These are phyloP conservation scores for Siphamia tubifer DNA, from an alignment of 2,113 vertebrate genomes.

Conservation along the genomic window DNA sequence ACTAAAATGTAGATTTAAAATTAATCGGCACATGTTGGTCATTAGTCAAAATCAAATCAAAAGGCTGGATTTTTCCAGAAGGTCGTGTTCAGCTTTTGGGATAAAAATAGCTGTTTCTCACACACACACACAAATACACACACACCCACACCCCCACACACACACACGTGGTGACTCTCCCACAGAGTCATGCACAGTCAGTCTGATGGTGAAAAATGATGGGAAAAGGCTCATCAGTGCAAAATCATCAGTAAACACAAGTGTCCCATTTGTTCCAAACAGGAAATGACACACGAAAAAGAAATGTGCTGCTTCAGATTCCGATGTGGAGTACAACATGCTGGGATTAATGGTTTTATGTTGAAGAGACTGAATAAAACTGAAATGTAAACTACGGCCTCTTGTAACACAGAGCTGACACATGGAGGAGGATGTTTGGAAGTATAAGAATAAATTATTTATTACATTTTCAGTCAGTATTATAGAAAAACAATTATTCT, in stretches of 20 bases:
- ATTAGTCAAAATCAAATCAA: not conserved
- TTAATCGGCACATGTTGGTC: not conserved
- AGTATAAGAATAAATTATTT: no score
- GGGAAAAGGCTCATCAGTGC: slow-evolving; percentile 54
- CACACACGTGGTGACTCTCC: slow-evolving; percentile 42
- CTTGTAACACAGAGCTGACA: not conserved
- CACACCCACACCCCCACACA: no score
- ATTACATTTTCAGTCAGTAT: no score
- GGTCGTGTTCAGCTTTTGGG: not conserved
- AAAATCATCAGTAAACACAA: slow-evolving; percentile 52
- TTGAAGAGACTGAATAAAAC: not conserved
- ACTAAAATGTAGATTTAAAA: no score
- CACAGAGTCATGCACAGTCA: slow-evolving; percentile 22
- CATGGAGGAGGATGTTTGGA: not conserved
- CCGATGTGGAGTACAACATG: not conserved
- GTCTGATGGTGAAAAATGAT: slow-evolving; percentile 7
- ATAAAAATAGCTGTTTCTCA: slow-evolving; percentile 48
- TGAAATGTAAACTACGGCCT: not conserved
- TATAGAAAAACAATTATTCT: no score
- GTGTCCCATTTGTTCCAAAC: slow-evolving; percentile 30
- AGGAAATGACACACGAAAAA: slow-evolving; percentile 49
- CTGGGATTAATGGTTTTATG: not conserved
- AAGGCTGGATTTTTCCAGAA: not conserved
- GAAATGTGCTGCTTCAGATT: not conserved
- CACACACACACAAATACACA: slow-evolving; percentile 51